phyloP scores from a whole-genome alignment of 1,140 invertebrate species.

The Drosophila rufa region DNA sequence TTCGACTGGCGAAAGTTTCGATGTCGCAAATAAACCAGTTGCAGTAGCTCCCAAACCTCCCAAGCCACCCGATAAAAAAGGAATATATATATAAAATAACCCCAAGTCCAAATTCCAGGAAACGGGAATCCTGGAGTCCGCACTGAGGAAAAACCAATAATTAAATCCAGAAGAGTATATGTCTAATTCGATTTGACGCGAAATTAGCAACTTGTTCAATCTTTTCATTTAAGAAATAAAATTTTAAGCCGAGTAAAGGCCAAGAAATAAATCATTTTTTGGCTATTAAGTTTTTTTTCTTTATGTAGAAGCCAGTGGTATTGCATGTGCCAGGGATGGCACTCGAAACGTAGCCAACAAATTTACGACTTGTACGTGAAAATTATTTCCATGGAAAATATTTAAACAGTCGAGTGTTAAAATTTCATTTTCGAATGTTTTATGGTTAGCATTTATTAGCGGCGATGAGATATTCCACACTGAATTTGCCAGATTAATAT shows the following conservation, averaged over 20 bases:
- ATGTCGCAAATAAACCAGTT: conserved; percentile 61
- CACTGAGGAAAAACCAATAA: no score
- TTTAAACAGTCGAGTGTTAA: conserved; percentile 18
- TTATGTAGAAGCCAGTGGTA: neutral
- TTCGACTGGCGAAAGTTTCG: conserved; percentile 65
- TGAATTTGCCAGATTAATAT: neutral
- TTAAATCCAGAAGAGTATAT: no score
- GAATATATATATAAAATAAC: neutral
- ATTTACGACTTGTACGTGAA: conserved; percentile 56
- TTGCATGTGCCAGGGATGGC: conserved; percentile 26
- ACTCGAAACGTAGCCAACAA: conserved; percentile 38
- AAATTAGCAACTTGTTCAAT: no score
- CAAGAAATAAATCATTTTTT: conserved; percentile 15
- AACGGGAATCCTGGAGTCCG: neutral
- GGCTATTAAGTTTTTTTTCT: conserved; percentile 5
- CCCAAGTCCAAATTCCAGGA: conserved; percentile 8
- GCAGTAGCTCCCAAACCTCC: conserved; percentile 5
- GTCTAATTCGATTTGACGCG: no score
- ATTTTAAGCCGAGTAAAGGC: neutral
- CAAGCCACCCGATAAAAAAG: neutral
- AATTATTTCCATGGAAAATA: conserved; percentile 36
- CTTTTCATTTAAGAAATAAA: neutral
- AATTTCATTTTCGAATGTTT: conserved; percentile 34
- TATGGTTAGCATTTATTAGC: conserved; percentile 20
- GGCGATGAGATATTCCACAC: neutral